Evolutionary conservation across 2,797 vertebrate genomes (phyloP).

Genomic region (Microchirus variegatus): DNA sequence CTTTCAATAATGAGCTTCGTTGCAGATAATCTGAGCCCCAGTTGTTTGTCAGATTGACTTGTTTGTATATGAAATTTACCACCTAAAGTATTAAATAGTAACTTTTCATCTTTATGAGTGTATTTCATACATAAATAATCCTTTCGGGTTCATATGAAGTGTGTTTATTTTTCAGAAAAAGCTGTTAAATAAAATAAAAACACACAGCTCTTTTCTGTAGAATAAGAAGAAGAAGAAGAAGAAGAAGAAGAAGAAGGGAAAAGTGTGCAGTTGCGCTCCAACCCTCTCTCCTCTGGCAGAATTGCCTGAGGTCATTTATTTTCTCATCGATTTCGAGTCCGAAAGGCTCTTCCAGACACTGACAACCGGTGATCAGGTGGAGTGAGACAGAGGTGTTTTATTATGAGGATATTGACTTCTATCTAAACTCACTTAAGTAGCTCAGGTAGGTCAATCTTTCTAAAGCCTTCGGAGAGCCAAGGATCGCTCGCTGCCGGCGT

Average conservation of each 20-base stretch:
- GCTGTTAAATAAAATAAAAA: too few relatives aligned
- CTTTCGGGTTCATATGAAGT: neutral
- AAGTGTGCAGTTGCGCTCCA: constrained; percentile 24
- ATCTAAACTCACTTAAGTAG: constrained; percentile 53
- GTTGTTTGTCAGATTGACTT: too few relatives aligned
- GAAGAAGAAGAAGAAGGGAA: neutral
- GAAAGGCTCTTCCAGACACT: constrained; percentile 40
- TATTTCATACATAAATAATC: neutral
- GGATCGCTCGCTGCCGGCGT: too few relatives aligned
- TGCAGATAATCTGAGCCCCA: too few relatives aligned
- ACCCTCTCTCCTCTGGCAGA: constrained; percentile 21
- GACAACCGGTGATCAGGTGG: constrained; percentile 52
- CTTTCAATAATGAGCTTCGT: too few relatives aligned
- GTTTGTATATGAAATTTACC: too few relatives aligned
- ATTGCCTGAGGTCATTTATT: constrained; percentile 54
- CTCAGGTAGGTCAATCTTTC: constrained; percentile 3
- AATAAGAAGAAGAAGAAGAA: too few relatives aligned
- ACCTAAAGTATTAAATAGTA: too few relatives aligned
- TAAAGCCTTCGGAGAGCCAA: too few relatives aligned
- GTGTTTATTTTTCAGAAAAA: constrained; percentile 5
- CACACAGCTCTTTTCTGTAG: neutral
- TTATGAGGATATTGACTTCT: constrained; percentile 53
- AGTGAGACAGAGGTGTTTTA: constrained; percentile 61
- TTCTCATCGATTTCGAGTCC: constrained; percentile 53
- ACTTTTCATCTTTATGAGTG: too few relatives aligned